Evolutionary conservation across 2,113 vertebrate species (phyloP).

Genomic region (Protobothrops mucrosquamatus): DNA sequence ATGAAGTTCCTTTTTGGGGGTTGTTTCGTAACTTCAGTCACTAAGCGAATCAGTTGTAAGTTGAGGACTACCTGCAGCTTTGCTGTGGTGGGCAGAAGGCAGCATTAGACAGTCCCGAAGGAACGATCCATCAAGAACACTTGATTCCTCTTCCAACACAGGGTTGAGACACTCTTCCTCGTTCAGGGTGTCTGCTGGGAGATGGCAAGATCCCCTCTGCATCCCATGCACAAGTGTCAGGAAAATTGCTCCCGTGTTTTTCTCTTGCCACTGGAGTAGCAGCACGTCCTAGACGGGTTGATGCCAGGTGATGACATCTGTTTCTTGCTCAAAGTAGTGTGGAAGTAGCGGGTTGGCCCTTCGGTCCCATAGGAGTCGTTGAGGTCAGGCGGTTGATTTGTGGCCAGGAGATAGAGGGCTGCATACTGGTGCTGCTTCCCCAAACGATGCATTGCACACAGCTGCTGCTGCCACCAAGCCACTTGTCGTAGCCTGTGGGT

Average conservation of each 20-base stretch:
- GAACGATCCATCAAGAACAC: neutral
- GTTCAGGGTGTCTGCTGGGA: neutral
- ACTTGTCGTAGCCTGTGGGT: constrained; percentile 20
- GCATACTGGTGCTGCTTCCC: constrained; percentile 41
- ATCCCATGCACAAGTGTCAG: neutral
- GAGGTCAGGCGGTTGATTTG: constrained; percentile 3
- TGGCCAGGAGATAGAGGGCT: constrained; percentile 44
- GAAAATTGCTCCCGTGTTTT: neutral
- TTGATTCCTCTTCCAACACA: neutral
- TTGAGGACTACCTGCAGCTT: neutral
- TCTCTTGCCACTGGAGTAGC: neutral
- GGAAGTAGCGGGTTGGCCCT: constrained; percentile 33
- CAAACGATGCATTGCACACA: constrained; percentile 42
- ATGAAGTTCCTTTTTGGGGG: neutral
- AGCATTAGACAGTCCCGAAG: neutral
- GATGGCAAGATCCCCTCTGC: neutral
- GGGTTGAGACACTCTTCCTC: neutral
- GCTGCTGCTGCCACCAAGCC: neutral
- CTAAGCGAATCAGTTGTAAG: neutral
- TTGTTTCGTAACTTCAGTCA: neutral
- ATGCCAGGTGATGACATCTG: neutral
- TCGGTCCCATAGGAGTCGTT: neutral
- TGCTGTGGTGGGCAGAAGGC: neutral
- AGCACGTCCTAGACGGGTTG: neutral
- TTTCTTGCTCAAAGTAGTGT: neutral